Conservation (phyloP, 1,140 invertebrate species). For the Globodera rostochiensis region DNA sequence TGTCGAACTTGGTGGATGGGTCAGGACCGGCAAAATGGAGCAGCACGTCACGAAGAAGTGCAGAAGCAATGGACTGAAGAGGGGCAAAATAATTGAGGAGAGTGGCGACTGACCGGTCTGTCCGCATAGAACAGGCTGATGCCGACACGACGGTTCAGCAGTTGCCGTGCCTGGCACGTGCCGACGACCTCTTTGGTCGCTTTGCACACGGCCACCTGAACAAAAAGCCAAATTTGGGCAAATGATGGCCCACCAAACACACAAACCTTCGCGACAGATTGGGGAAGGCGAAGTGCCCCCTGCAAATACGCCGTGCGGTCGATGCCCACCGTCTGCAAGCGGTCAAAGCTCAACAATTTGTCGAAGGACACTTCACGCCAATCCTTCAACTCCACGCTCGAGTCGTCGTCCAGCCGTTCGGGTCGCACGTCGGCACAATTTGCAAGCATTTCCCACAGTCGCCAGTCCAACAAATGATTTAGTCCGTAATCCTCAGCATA, state of each 20-base stretch:
- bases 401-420: not conserved
- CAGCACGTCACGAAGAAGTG: not conserved
- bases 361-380: slow-evolving; percentile 7
- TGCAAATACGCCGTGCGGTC: not conserved
- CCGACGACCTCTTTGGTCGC: not conserved
- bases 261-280: not conserved
- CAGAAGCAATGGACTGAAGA: not conserved
- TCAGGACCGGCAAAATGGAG: not conserved
- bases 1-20: not conserved
- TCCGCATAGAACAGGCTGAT: not conserved
- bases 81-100: not conserved
- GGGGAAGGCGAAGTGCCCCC: not conserved
- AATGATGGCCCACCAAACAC: not conserved
- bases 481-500: not conserved
- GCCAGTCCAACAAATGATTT: not conserved
- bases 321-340: not conserved
- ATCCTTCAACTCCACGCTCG: slow-evolving; percentile 10
- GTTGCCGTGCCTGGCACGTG: not conserved
- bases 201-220: not conserved
- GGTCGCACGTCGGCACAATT: not conserved
- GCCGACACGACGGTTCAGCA: not conserved
- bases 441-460: not conserved
- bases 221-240: not conserved
- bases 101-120: not conserved
- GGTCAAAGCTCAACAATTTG: not conserved